These are phyloP conservation scores for Lochmaea capreae DNA, from an alignment of 2,888 invertebrate genomes.

Conservation along the genomic window DNA sequence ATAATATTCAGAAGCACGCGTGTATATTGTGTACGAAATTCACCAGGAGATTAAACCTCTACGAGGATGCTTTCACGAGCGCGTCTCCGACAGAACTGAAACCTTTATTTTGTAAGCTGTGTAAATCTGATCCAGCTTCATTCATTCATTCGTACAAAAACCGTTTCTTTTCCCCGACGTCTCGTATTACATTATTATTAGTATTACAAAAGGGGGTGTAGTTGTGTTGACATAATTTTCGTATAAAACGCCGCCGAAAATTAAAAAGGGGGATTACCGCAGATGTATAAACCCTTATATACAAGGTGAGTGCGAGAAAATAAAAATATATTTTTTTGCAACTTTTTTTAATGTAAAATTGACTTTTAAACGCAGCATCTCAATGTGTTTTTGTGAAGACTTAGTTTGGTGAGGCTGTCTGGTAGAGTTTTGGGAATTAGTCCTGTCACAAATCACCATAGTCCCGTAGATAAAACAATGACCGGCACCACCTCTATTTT, in stretches of 20 bases:
- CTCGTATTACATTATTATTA: slow-evolving; percentile 11
- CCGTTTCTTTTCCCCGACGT: not conserved
- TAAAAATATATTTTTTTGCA: too few relatives aligned
- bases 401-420: too few relatives aligned
- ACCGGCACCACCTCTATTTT: too few relatives aligned
- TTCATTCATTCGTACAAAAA: slow-evolving; percentile 1
- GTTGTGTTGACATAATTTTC: not conserved
- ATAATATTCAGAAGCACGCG: slow-evolving; percentile 5
- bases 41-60: not conserved
- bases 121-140: slow-evolving; percentile 10
- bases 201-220: slow-evolving; percentile 16
- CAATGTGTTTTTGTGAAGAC: too few relatives aligned
- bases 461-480: too few relatives aligned
- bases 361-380: not conserved
- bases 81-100: slow-evolving; percentile 8
- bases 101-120: not conserved
- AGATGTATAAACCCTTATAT: not conserved
- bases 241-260: not conserved
- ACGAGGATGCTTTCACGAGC: not conserved
- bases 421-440: too few relatives aligned
- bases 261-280: not conserved
- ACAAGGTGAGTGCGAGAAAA: too few relatives aligned
- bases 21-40: not conserved
- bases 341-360: too few relatives aligned
- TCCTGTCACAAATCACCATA: too few relatives aligned